Conservation (phyloP, 2,797 vertebrate species). For the Rhabdophis nuchalis region DNA sequence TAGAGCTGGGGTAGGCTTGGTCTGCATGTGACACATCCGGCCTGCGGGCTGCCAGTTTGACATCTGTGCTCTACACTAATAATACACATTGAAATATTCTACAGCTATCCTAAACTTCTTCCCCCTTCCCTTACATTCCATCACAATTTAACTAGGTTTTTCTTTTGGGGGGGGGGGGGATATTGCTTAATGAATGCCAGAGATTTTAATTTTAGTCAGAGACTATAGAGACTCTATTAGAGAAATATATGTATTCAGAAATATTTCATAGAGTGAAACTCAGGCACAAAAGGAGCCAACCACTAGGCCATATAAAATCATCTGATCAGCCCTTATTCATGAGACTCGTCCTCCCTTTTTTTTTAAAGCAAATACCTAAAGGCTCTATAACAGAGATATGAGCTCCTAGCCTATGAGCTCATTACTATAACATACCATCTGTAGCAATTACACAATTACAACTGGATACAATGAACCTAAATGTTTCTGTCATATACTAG, state of each 20-base stretch:
- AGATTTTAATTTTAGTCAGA: background rate
- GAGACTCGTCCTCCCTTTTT: background rate
- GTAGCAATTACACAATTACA: background rate
- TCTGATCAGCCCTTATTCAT: background rate
- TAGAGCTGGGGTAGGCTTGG: too few relatives aligned
- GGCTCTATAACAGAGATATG: background rate
- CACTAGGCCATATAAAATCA: background rate
- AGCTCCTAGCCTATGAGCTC: background rate
- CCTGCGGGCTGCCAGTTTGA: too few relatives aligned
- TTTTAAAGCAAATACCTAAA: background rate
- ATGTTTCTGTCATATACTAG: background rate
- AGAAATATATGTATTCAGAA: background rate
- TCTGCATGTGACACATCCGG: too few relatives aligned
- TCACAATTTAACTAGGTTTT: background rate
- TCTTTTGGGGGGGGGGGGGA: background rate
- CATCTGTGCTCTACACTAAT: background rate
- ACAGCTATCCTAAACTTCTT: background rate
- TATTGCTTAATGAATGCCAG: background rate
- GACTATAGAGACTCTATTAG: background rate
- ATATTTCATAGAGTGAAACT: background rate
- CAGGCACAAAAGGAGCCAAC: background rate
- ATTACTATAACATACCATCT: background rate
- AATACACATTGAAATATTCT: background rate
- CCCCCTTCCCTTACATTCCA: background rate
- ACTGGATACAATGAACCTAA: background rate